Conservation (phyloP, 2,888 invertebrate species). For the Nudaria mundana region DNA sequence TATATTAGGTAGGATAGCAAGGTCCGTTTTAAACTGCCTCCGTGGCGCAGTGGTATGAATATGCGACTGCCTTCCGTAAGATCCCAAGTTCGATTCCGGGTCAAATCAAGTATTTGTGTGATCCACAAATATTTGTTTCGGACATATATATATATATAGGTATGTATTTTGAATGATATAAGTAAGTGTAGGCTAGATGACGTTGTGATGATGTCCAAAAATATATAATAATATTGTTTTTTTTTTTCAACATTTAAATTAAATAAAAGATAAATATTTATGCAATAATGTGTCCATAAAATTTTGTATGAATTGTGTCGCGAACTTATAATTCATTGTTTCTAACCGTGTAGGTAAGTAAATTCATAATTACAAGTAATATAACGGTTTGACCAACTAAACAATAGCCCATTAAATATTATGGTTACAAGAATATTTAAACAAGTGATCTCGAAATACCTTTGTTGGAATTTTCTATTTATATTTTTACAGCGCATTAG, state of each 20-base stretch:
- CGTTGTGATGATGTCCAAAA: no score
- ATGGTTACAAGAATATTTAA: constrained; percentile 33
- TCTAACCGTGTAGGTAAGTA: constrained; percentile 49
- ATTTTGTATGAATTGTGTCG: constrained; percentile 50
- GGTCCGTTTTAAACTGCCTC: no score
- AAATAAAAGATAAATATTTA: constrained; percentile 14
- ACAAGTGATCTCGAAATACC: constrained; percentile 45
- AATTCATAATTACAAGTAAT: constrained; percentile 1
- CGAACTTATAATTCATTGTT: constrained; percentile 55
- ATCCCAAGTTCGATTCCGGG: no score
- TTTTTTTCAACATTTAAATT: constrained; percentile 10
- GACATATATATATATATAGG: no score
- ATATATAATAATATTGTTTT: constrained; percentile 9
- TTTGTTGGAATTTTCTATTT: constrained; percentile 10
- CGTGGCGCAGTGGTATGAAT: no score
- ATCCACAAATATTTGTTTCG: no score
- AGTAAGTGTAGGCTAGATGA: no score
- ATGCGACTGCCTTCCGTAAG: no score
- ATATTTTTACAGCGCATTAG: constrained; percentile 3
- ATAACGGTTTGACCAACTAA: constrained; percentile 15
- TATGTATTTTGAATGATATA: no score
- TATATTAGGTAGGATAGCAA: no score
- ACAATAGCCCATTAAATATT: constrained; percentile 14
- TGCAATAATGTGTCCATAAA: no score
- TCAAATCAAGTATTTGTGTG: no score